Percentiles rank a stretch among this genome's conserved stretches.
Evolutionary conservation across 2,113 vertebrate species (phyloP).

Genomic region (Mastomys coucha): DNA sequence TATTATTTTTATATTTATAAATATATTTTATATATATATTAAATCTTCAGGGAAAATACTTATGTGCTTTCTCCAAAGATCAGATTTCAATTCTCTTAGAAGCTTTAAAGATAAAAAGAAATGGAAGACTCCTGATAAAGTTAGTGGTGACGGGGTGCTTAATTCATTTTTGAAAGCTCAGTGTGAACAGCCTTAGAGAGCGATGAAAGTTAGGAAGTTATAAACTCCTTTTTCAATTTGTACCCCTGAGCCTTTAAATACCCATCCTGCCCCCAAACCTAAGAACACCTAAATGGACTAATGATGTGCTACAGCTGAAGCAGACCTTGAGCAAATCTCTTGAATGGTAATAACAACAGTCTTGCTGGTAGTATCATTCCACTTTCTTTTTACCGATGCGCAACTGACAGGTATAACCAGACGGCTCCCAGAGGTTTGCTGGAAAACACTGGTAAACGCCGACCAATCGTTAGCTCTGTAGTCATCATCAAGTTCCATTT

Average conservation of each 20-base stretch:
- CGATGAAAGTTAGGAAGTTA: not conserved
- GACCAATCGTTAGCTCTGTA: not conserved
- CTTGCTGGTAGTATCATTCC: fast-evolving
- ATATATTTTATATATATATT: not conserved
- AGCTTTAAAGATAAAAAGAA: not conserved
- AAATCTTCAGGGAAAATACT: not conserved
- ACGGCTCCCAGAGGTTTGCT: not conserved
- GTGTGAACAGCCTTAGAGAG: not conserved
- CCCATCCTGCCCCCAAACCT: not conserved
- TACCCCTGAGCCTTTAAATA: not conserved
- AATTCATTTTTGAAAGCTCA: not conserved
- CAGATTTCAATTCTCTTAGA: not conserved
- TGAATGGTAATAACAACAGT: not conserved
- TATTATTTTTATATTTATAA: not conserved
- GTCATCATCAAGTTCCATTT: not conserved
- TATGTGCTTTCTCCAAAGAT: not conserved
- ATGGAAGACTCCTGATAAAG: not conserved
- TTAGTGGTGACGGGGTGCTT: not conserved
- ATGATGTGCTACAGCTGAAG: not conserved
- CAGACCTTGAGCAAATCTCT: not conserved
- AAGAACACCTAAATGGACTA: not conserved
- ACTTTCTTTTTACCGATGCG: not conserved
- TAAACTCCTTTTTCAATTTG: not conserved
- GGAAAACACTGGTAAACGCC: not conserved
- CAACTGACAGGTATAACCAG: not conserved